Conservation (phyloP, 2,113 vertebrate species). For the Ahaetulla prasina region DNA sequence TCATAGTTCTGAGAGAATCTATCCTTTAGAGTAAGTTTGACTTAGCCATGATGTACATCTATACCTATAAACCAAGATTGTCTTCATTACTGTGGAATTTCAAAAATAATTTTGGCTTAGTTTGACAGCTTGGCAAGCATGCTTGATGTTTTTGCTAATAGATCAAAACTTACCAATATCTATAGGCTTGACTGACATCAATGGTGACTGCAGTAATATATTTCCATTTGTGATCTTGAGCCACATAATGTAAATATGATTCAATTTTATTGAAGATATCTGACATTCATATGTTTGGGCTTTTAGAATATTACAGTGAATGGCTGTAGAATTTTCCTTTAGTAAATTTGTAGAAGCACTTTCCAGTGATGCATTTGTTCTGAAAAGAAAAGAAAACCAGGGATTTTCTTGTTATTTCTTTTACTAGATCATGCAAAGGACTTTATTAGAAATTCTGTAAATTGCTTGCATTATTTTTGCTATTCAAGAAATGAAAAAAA, state of each 20-base stretch:
- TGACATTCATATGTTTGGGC: constrained; percentile 63
- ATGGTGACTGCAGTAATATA: constrained; percentile 58
- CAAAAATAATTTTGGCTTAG: neutral
- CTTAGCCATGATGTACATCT: neutral
- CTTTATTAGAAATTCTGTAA: neutral
- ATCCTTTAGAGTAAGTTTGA: neutral
- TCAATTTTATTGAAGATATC: constrained; percentile 50
- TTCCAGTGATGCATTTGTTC: constrained; percentile 48
- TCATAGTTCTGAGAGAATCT: neutral
- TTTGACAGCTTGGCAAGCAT: neutral
- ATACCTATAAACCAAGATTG: neutral
- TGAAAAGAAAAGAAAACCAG: constrained; percentile 23
- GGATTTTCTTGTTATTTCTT: neutral
- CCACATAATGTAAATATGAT: constrained; percentile 62
- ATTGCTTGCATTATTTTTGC: neutral
- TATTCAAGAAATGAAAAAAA: too few relatives aligned
- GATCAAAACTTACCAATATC: constrained; percentile 64
- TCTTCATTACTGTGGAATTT: neutral
- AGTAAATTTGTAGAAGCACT: neutral
- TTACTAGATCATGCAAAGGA: neutral
- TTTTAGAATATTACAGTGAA: constrained; percentile 52
- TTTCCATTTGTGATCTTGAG: constrained; percentile 51
- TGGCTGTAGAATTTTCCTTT: constrained; percentile 13
- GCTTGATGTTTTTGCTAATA: neutral
- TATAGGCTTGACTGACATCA: constrained; percentile 58